Evolutionary conservation across 2,113 vertebrate genomes (phyloP), one percentile per base, ranked within the genome.

Genomic region (Paramormyrops kingsleyae): DNA sequence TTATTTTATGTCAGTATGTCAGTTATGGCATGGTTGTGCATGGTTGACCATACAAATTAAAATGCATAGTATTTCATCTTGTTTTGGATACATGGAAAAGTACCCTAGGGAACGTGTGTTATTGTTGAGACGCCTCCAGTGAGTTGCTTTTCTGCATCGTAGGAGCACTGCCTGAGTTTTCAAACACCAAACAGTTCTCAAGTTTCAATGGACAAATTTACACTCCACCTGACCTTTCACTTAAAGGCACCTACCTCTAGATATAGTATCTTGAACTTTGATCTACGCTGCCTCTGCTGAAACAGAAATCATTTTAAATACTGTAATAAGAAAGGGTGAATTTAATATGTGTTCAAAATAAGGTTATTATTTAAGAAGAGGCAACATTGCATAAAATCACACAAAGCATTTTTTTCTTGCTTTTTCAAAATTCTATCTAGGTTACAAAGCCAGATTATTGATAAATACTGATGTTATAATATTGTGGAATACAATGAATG

Each of bases 141-240:
- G 31, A 44, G 19, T 62, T 44, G 53, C 10, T 88, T 15, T 59
- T 62, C 35, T 44, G 87, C 17, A 39, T 44, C 9, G 12, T 87
- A 87, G 31, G 31, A 13, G 52, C 12, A 10, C 86, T 87, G 27
- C 86, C 53, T 46, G 31, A 17, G 17, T n/a, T 42, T 44, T 62
- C 44, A 13, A 35, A 62, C 21, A 88, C 59, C 46, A 88, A 83
- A 9, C 56, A 62, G 8, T 88, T 85, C 91, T 91, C 89, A 94
- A 94, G 94, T 93, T 92, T 94, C 94, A 95, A 39, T 44, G n/a
- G 89, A 53, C 1, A 86, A 90, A 88, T 24, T 13, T 56, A 89
- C 88, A 88, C 56, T 85, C 70, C 88, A 19, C 0, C 17, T 93
- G 94, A 94, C 94, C 93, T 95, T 95, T 93, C 90, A 80, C 77